Evolutionary conservation across 1,140 invertebrate genomes (phyloP), one percentile per base, ranked within the genome.

Genomic region (Dryas iulia): DNA sequence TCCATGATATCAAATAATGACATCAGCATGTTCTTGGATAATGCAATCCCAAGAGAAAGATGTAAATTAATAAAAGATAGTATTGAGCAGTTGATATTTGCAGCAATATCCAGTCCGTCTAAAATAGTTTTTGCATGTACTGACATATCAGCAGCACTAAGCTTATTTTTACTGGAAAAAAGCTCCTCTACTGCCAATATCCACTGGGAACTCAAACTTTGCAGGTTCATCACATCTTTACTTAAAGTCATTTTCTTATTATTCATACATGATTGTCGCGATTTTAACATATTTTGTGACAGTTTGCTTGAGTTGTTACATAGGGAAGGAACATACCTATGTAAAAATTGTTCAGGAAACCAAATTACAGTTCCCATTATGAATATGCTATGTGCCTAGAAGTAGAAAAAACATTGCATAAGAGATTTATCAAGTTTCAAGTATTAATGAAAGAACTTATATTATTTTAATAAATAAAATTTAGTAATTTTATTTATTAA

Each of bases 21-120:
- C 35, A 96, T 92, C 3, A 97, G 94, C 33, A 95, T 94, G 24
- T 94, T 95, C 85, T 97, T 96, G 1, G 95, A 95, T 90, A 98
- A 95, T 14, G 97, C 95, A 79, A 95, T 94, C 39, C 94, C 93
- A 31, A 97, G 91, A 10, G 93, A 91, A 1, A 96, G 94, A 86
- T 98, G 97, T 35, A 98, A 90, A 92, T 97, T 98, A 62, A 97
- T 95, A n/a, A 98, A 88, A 62, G 93, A 94, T 31, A 93, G 93
- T 8, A 95, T 84, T 28, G 92, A 92, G 83, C 95, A 94, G 75
- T 92, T 93, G 58, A 96, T 94, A 79, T 93, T 93, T 1, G 93
- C 92, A 18, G 94, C 86, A 53, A 95, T 84, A 67, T 94, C 92
- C 4, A 97, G 78, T 11, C 97, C 94, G 89, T 97, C 93, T 18